phyloP scores from a whole-genome alignment of 2,797 vertebrate genomes.

The Molossus alvarezi region DNA sequence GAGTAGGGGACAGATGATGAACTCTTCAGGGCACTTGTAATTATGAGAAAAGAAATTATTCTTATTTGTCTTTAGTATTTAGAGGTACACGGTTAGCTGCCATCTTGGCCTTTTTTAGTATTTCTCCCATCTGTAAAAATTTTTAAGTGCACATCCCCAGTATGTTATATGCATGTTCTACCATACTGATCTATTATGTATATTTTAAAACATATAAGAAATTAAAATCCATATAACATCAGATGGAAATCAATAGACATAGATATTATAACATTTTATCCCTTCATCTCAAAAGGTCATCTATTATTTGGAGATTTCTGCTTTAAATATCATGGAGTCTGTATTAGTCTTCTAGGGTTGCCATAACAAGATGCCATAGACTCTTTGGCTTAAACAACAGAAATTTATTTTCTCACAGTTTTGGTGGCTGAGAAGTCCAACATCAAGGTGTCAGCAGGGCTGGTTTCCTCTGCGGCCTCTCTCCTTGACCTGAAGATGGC shows the following conservation, averaged over 20 bases:
- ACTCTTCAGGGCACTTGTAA: conserved; percentile 65
- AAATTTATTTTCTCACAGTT: background rate
- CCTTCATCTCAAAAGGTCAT: background rate
- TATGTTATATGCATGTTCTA: background rate
- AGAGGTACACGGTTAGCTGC: background rate
- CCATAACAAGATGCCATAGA: background rate
- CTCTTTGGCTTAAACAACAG: background rate
- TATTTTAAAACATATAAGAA: conserved; percentile 58
- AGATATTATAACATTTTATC: background rate
- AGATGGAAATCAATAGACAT: conserved; percentile 33
- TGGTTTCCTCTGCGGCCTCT: background rate
- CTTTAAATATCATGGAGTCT: background rate
- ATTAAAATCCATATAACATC: background rate
- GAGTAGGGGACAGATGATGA: conserved; percentile 57
- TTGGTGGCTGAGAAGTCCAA: background rate
- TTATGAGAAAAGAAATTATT: conserved; percentile 74
- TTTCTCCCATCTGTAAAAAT: background rate
- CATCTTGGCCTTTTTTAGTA: conserved; percentile 20
- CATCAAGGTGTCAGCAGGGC: background rate
- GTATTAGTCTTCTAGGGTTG: background rate
- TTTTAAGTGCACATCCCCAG: background rate
- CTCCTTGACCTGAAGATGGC: background rate
- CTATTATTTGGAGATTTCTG: background rate
- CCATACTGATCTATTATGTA: background rate
- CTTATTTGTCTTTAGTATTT: conserved; percentile 68